phyloP scores from a whole-genome alignment of 1,140 invertebrate genomes.

The Solenopsis fugax region DNA sequence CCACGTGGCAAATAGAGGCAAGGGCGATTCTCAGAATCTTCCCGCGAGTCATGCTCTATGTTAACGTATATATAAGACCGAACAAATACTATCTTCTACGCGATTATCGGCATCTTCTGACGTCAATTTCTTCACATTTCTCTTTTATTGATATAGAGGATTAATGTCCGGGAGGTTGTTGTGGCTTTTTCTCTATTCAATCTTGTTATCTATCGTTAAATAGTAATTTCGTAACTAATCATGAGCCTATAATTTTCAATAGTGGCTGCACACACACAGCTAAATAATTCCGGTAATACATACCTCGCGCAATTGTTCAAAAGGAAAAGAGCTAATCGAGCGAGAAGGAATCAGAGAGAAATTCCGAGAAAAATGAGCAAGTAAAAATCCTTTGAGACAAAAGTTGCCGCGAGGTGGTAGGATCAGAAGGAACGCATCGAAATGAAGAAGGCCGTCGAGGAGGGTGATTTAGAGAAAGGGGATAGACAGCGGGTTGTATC shows the following conservation, averaged over 20 bases:
- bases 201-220: too few relatives aligned
- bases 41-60: slow-evolving; percentile 11
- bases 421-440: slow-evolving; percentile 72
- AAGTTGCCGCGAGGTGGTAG: slow-evolving; percentile 74
- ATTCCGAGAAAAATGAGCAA: slow-evolving; percentile 83
- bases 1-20: slow-evolving; percentile 24
- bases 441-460: slow-evolving; percentile 51
- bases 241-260: neutral
- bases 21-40: slow-evolving; percentile 28
- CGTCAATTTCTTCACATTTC: too few relatives aligned
- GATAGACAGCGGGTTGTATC: slow-evolving; percentile 73
- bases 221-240: too few relatives aligned
- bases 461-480: slow-evolving; percentile 74
- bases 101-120: too few relatives aligned
- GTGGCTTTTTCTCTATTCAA: too few relatives aligned
- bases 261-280: neutral
- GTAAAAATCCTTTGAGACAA: slow-evolving; percentile 83
- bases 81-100: slow-evolving; percentile 68
- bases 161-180: too few relatives aligned
- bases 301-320: neutral
- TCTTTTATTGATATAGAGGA: too few relatives aligned
- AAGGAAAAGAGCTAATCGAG: slow-evolving; percentile 58
- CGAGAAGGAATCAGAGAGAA: slow-evolving; percentile 70
- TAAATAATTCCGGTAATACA: slow-evolving; percentile 16
- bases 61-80: slow-evolving; percentile 55